Evolutionary conservation across 2,888 invertebrate species (phyloP).

Genomic region (Blastobasis adustella): DNA sequence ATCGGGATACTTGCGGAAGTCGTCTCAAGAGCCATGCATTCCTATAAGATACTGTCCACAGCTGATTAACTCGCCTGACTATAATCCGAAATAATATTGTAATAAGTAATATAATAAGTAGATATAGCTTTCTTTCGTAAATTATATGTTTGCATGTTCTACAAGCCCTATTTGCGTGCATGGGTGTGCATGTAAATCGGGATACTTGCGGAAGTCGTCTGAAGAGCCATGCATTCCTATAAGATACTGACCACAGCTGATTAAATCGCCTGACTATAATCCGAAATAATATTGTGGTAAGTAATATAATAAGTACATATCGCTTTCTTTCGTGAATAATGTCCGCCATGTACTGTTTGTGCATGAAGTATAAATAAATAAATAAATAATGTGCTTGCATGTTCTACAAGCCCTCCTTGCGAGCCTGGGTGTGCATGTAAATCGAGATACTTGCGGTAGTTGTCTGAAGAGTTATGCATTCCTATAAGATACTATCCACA

Average conservation of each 20-base stretch:
- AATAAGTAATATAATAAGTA: too few species aligned
- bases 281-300: too few species aligned
- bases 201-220: conserved; percentile 19
- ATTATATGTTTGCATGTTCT: conserved; percentile 20
- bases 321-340: too few species aligned
- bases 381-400: too few species aligned
- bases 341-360: too few species aligned
- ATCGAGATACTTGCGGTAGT: conserved; percentile 22
- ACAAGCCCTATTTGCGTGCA: conserved; percentile 13
- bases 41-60: conserved; percentile 14
- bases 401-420: conserved; percentile 16
- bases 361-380: too few species aligned
- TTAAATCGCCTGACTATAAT: background rate
- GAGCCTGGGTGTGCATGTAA: conserved; percentile 26
- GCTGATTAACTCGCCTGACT: background rate
- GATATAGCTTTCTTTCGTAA: too few species aligned
- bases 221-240: conserved; percentile 22
- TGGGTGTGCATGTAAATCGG: conserved; percentile 28
- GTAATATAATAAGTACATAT: too few species aligned
- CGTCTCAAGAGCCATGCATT: conserved; percentile 19
- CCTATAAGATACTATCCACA: conserved; percentile 14
- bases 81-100: too few species aligned
- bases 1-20: conserved; percentile 22
- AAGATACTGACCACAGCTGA: conserved; percentile 5
- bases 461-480: conserved; percentile 18